Conservation (phyloP, 2,113 vertebrate genomes). For the Uria aalge region DNA sequence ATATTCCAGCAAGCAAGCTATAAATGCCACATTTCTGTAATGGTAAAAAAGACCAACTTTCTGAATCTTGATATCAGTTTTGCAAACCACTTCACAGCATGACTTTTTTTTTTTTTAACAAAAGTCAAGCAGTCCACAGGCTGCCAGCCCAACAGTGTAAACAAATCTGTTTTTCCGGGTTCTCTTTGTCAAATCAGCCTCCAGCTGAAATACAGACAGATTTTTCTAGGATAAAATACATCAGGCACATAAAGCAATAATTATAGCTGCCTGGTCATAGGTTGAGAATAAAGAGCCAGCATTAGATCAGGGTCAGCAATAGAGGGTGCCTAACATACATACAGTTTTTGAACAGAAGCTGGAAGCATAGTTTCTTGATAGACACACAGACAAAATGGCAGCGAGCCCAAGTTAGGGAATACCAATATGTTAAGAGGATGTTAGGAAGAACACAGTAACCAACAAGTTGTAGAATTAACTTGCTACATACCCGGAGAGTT, state of each 20-base stretch:
- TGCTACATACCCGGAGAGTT: background rate
- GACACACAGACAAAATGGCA: background rate
- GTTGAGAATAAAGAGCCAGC: background rate
- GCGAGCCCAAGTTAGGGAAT: background rate
- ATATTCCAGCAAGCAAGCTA: background rate
- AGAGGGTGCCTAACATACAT: background rate
- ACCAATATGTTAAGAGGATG: background rate
- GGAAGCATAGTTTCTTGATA: background rate
- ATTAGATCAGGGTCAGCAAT: background rate
- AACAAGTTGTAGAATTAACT: background rate
- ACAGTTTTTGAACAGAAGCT: background rate
- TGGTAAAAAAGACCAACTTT: background rate
- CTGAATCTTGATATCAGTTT: background rate
- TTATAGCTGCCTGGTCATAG: background rate
- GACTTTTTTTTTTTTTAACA: background rate
- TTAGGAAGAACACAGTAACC: background rate
- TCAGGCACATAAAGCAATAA: background rate
- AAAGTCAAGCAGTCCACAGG: background rate
- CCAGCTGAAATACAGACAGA: background rate
- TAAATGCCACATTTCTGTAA: background rate
- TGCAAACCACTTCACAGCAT: background rate
- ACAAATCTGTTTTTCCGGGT: slow-evolving; percentile 6
- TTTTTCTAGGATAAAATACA: background rate
- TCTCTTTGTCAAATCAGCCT: slow-evolving; percentile 16
- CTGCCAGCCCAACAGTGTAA: background rate